Evolutionary conservation across 1,140 invertebrate species (phyloP), one percentile per base, ranked within the genome.

Genomic region (Spodoptera frugiperda): DNA sequence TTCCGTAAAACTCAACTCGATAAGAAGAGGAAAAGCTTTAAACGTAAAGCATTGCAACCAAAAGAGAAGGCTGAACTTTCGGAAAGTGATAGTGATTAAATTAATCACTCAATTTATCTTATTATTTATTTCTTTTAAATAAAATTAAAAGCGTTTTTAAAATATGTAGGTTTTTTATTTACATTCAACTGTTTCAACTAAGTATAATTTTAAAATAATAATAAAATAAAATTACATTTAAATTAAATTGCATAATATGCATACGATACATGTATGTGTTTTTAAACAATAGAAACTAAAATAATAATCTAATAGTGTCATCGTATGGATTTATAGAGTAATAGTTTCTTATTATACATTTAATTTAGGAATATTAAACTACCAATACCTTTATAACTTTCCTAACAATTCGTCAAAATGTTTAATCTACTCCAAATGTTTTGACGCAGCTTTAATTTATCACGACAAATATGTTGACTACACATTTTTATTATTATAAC

Each of bases 1-100:
- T 96, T 97, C 81, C 95, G 96, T 81, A 97, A 96, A 86, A 95
- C 96, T 6, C 96, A 95, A 82, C 93, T 95, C 82, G 95, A 95
- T 79, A 89, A 94, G n/a, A 95, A 92, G 54, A 94, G 89, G 78
- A 93, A 95, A 61, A 94, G 91, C 76, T 95, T 95, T 75, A 88
- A 94, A 51, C 91, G 89, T 71, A 89, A 84, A 72, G 39, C 86
- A 15, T 91, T 89, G 63, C 83, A 93, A 84, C 92, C 95, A 2
- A 95, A 95, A 88, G 92, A 95, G 57, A 95, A 96, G 79, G 96
- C 96, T 48, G 94, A 95, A 15, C 93, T 97, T 48, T 97, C 96
- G 2, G 96, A 97, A 93, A 96, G 95, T 85, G 94, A 95, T 87
- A 94, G 94, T 88, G 87, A 94, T 85, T 25, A 25, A 25, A 3